Evolutionary conservation across 1,140 invertebrate genomes (phyloP), one percentile per base, ranked within the genome.

Genomic region (Neodiprion lecontei): DNA sequence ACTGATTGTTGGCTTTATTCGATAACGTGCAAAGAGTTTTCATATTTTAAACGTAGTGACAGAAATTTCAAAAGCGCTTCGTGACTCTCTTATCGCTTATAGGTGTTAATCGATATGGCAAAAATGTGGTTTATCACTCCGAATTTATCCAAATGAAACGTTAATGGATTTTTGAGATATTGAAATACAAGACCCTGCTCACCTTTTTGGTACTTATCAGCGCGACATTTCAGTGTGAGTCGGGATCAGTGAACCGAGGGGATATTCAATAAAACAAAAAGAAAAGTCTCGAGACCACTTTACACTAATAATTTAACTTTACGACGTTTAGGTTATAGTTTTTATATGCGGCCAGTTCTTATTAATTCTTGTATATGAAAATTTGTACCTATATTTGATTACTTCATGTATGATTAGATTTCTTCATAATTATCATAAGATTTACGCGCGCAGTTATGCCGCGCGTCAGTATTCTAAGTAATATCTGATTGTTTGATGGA

Each of bases 311-410:
- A 71, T 71, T 8, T 12, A 71, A 71, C 28, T 17, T 28, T 69
- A 69, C 28, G 11, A 61, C 53, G 68, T 12, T 40, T 40, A 71
- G 40, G 7, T 50, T 40, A 71, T 71, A 71, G 48, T 48, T 71
- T 50, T 71, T 48, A 47, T 71, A 71, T 71, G 70, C 70, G 70
- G 70, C 70, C 70, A 48, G 70, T 71, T 71, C 70, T 71, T 71
- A 71, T 49, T 71, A 71, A 17, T 48, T 17, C 48, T 71, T 71
- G 48, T 71, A 50, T 50, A 71, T 71, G 70, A 49, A 71, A 71
- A 71, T 50, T 47, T 71, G 70, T 71, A 71, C 70, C 48, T 71
- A 71, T 40, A 40, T 71, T 71, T 71, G 47, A 71, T 50, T 11
- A 17, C 48, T 61, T 61, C n/a, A 61, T 61, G 53, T 61, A 61